These are phyloP conservation scores for Dendroctonus ponderosae DNA, from an alignment of 1,140 invertebrate genomes.

Conservation along the genomic window DNA sequence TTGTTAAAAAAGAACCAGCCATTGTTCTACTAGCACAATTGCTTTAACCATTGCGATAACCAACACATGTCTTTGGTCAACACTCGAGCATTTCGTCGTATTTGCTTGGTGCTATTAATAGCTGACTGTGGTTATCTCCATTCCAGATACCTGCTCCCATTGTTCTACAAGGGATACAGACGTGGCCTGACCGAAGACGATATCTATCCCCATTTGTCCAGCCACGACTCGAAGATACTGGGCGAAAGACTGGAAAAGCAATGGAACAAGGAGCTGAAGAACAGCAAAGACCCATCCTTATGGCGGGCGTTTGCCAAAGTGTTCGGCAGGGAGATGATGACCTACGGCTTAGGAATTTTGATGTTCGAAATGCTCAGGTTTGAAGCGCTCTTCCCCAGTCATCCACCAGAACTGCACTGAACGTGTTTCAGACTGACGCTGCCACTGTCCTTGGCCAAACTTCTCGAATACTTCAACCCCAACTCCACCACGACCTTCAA, in stretches of 20 bases:
- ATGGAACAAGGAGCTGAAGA: constrained; percentile 53
- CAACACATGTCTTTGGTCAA: too few species aligned
- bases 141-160: constrained; percentile 50
- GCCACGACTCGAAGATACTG: constrained; percentile 45
- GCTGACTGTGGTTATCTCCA: not conserved
- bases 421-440: constrained; percentile 37
- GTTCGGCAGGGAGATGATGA: constrained; percentile 49
- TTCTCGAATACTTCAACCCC: constrained; percentile 59
- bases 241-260: constrained; percentile 58
- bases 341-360: constrained; percentile 54
- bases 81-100: too few species aligned
- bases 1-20: too few species aligned
- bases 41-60: not conserved
- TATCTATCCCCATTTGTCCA: constrained; percentile 29
- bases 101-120: constrained; percentile 1
- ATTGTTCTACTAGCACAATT: not conserved
- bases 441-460: constrained; percentile 38
- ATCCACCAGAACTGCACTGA: not conserved
- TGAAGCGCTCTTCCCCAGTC: constrained; percentile 7
- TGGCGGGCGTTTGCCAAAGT: constrained; percentile 45
- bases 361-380: constrained; percentile 56
- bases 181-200: constrained; percentile 42
- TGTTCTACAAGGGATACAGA: constrained; percentile 41
- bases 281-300: constrained; percentile 47
- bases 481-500: constrained; percentile 45